Evolutionary conservation across 2,888 invertebrate genomes (phyloP).

Genomic region (Drosophila austrosaltans): DNA sequence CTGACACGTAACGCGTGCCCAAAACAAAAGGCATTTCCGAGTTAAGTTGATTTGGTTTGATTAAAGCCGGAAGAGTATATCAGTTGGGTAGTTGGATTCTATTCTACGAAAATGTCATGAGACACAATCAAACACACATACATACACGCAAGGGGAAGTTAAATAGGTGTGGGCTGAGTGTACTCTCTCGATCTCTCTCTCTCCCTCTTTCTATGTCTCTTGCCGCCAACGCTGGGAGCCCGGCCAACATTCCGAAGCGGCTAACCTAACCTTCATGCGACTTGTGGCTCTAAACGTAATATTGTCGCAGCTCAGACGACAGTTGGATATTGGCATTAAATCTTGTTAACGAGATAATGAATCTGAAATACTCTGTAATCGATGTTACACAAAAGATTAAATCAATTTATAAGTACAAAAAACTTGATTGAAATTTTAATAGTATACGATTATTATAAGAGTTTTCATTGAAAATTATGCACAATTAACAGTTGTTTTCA

Average conservation of each 20-base stretch:
- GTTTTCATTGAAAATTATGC: too few relatives aligned
- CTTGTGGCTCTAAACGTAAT: constrained; percentile 54
- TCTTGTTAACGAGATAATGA: not conserved
- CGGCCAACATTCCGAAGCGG: constrained; percentile 67
- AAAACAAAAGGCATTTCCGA: constrained; percentile 42
- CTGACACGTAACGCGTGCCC: constrained; percentile 43
- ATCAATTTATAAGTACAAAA: too few relatives aligned
- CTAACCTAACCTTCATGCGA: constrained; percentile 71
- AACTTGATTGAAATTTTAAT: too few relatives aligned
- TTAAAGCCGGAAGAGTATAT: constrained; percentile 37
- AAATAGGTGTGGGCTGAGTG: constrained; percentile 38
- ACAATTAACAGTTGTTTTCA: too few relatives aligned
- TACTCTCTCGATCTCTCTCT: constrained; percentile 23
- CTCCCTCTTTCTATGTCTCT: not conserved
- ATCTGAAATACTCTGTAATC: constrained; percentile 8
- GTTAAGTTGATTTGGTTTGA: constrained; percentile 40
- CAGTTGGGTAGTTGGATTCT: constrained; percentile 29
- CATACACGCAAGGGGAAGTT: constrained; percentile 16
- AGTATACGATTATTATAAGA: too few relatives aligned
- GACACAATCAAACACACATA: constrained; percentile 24
- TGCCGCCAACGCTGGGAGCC: constrained; percentile 59
- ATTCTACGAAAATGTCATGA: constrained; percentile 45
- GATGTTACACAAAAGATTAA: too few relatives aligned
- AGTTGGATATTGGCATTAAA: not conserved
- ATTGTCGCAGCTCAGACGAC: constrained; percentile 52